Conservation (phyloP, 2,888 invertebrate genomes). For the Notodonta dromedarius region DNA sequence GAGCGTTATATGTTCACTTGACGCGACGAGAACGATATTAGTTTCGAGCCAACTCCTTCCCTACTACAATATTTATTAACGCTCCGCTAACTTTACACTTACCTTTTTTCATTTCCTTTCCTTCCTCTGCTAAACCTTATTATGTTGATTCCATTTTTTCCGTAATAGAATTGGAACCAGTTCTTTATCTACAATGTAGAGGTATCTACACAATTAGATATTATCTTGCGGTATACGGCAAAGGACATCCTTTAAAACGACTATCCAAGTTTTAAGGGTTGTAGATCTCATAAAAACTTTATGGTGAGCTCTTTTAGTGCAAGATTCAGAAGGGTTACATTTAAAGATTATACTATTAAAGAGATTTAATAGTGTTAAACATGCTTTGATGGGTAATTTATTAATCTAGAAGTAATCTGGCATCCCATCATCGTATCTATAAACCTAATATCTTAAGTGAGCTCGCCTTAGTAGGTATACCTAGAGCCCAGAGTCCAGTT, state of each 20-base stretch:
- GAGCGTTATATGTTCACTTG: conserved; percentile 84
- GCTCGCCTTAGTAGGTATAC: conserved; percentile 35
- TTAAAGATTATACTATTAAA: conserved; percentile 1
- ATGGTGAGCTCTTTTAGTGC: background rate
- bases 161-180: background rate
- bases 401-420: background rate
- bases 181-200: background rate
- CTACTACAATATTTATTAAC: conserved; percentile 82
- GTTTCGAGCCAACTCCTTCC: conserved; percentile 79
- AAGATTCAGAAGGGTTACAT: conserved; percentile 4
- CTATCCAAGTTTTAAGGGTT: conserved; percentile 8
- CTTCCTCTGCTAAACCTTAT: background rate
- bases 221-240: background rate
- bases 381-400: background rate
- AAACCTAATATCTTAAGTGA: conserved; percentile 13
- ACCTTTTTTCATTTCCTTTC: conserved; percentile 54
- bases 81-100: conserved; percentile 57
- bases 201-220: background rate
- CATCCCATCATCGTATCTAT: conserved; percentile 3
- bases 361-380: background rate
- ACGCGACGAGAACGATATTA: conserved; percentile 83
- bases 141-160: conserved; percentile 1
- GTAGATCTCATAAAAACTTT: conserved; percentile 8
- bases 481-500: conserved; percentile 54
- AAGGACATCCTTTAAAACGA: conserved; percentile 3